These are phyloP conservation scores for Cynodonichthys magdalenae DNA, from an alignment of 2,797 vertebrate species.

Conservation along the genomic window DNA sequence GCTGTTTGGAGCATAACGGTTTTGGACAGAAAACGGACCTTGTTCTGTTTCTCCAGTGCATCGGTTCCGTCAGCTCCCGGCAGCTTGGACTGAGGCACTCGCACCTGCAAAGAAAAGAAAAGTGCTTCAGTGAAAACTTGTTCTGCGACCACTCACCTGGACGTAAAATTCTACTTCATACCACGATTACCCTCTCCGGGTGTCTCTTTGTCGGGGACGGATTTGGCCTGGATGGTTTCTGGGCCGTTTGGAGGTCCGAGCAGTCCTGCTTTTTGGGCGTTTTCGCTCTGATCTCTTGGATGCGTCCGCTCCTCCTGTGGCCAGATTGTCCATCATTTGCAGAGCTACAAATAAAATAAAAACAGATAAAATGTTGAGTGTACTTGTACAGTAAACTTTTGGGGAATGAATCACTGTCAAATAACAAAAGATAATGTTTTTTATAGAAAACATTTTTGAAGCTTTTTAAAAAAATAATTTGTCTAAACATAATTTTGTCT, in stretches of 20 bases:
- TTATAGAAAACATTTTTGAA: too few species aligned
- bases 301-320: conserved; percentile 49
- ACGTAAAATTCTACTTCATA: conserved; percentile 17
- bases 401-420: neutral
- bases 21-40: conserved; percentile 46
- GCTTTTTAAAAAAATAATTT: too few species aligned
- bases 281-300: conserved; percentile 45
- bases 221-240: conserved; percentile 40
- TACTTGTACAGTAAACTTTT: neutral
- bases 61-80: conserved; percentile 29
- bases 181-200: conserved; percentile 48
- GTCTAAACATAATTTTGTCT: too few species aligned
- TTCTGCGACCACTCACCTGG: neutral
- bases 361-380: neutral
- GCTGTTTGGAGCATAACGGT: neutral
- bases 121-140: neutral
- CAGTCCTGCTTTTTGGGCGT: conserved; percentile 16
- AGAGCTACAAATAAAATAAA: conserved; percentile 35
- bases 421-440: neutral
- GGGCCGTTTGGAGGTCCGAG: conserved; percentile 14
- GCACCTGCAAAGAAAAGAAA: conserved; percentile 45
- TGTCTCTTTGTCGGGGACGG: conserved; percentile 46
- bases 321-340: conserved; percentile 45
- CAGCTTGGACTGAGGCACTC: conserved; percentile 42
- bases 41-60: conserved; percentile 14